Conservation (phyloP, 2,113 vertebrate genomes). For the Misgurnus anguillicaudatus region DNA sequence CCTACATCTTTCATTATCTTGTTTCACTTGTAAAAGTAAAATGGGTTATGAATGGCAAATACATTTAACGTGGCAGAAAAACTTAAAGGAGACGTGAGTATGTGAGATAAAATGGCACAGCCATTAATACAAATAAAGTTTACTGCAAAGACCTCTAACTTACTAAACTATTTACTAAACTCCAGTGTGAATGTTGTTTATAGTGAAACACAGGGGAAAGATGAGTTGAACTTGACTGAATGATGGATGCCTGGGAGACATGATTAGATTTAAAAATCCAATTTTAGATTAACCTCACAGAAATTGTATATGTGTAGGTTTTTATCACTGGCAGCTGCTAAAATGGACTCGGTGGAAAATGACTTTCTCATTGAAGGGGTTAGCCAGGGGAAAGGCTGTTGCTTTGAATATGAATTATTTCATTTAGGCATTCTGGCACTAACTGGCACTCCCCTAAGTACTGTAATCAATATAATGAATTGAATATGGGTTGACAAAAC, state of each 20-base stretch:
- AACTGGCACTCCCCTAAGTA: conserved; percentile 33
- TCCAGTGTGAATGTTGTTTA: conserved; percentile 6
- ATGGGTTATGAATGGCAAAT: no score
- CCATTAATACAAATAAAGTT: not conserved
- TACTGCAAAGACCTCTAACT: not conserved
- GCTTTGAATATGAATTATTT: conserved; percentile 46
- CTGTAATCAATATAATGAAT: conserved; percentile 49
- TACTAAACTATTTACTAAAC: not conserved
- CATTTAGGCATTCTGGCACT: conserved; percentile 39
- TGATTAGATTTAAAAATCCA: conserved; percentile 48
- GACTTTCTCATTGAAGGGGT: conserved; percentile 36
- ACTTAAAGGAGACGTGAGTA: no score
- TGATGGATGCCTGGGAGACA: conserved; percentile 34
- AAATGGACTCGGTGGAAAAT: conserved; percentile 44
- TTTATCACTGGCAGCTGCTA: conserved; percentile 33
- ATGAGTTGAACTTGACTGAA: conserved; percentile 23
- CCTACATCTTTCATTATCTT: no score
- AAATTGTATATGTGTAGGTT: conserved; percentile 30
- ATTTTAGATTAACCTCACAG: conserved; percentile 32
- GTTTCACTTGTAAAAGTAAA: no score
- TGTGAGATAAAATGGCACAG: not conserved
- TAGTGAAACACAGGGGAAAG: conserved; percentile 6
- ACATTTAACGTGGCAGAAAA: no score
- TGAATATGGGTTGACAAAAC: conserved; percentile 43
- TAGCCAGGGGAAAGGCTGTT: conserved; percentile 18